Conservation (phyloP, 2,113 vertebrate genomes). For the Petrocephalus zakoni region DNA sequence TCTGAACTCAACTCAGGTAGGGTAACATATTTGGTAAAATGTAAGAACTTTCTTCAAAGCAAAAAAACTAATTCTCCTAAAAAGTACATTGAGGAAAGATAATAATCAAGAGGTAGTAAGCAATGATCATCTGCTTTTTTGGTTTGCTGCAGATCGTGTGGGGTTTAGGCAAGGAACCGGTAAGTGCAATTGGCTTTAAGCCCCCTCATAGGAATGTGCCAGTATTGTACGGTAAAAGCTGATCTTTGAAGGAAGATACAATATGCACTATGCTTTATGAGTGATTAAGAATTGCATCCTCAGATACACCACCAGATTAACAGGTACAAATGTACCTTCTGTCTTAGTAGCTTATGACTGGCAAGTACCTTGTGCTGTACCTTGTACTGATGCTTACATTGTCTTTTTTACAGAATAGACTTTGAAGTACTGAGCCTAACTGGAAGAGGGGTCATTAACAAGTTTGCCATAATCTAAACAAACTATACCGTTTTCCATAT, state of each 20-base stretch:
- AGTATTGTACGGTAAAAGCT: neutral
- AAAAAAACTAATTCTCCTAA: neutral
- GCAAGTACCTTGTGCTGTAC: neutral
- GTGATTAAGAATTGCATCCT: neutral
- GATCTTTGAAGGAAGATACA: neutral
- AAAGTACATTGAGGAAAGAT: neutral
- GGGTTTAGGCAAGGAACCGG: neutral
- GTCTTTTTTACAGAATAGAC: neutral
- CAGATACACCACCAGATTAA: neutral
- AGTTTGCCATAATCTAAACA: neutral
- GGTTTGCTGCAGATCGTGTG: neutral
- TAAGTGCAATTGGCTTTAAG: neutral
- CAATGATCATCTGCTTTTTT: neutral
- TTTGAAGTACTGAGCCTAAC: neutral
- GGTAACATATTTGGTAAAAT: neutral
- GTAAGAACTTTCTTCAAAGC: neutral
- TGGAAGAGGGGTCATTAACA: neutral
- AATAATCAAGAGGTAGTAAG: neutral
- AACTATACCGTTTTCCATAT: neutral
- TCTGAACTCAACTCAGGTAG: neutral
- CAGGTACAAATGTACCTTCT: neutral
- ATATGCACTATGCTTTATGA: neutral
- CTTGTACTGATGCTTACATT: neutral
- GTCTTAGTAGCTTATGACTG: neutral
- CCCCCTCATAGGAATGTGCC: neutral